Evolutionary conservation across 2,888 invertebrate genomes (phyloP), one percentile per base, ranked within the genome.

Genomic region (Melipona beecheii): DNA sequence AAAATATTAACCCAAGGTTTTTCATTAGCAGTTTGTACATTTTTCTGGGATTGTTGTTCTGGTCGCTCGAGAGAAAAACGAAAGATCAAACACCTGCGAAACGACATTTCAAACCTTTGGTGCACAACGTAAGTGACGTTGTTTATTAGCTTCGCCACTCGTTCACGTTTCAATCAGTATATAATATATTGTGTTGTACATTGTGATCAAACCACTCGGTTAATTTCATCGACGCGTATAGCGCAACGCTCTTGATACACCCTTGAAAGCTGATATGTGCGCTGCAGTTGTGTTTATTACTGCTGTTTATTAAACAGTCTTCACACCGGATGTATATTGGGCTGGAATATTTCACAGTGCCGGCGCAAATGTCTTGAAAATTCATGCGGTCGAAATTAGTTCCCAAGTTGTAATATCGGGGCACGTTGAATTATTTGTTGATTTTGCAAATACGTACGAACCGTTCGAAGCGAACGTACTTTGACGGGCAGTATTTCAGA

Each of bases 261-360:
- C 27, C 52, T 21, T 69, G 69, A 27, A 69, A 52, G 52, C 69
- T 52, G 15, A 69, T 52, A 50, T 52, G 21, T 31, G 50, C 50
- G 19, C 19, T 27, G 68, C 31, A 69, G 31, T 31, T 52, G 6
- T 6, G 21, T 52, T 11, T n/a, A n/a, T n/a, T n/a, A n/a, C 13
- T 21, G 3, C 27, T 52, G 69, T 69, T 52, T 69, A 69, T 52
- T 69, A 52, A 69, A 31, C 52, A 27, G n/a, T 70, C 54, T 70
- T 54, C 36, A 11, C n/a, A 36, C 17, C 15, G 54, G 56, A n/a
- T 17, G 6, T 31, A 70, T 15, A 70, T 31, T 70, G 21, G 27
- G 0, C 19, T 15, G 31, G 0, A 31, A 69, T 54, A 31, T 69
- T 69, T 52, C 31, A 69, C 4, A 69, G n/a, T n/a, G 21, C 2